Evolutionary conservation across 2,888 invertebrate species (phyloP), one percentile per base, ranked within the genome.

Genomic region (Caenorhabditis sinica): DNA sequence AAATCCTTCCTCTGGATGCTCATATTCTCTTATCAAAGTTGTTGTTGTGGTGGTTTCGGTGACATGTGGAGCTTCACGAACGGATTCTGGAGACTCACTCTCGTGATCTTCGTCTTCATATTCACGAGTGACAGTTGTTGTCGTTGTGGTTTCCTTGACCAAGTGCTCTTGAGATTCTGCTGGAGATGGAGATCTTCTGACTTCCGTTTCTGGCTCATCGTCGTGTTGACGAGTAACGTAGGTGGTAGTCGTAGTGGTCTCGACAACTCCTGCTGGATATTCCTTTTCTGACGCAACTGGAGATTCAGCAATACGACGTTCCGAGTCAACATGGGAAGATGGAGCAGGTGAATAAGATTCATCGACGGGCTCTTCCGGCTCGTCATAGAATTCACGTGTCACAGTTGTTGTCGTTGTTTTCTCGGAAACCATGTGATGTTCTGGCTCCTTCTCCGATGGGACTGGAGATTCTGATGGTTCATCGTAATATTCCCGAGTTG

Each of bases 21-120:
- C 66, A 13, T 68, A 68, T 28, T 61, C 76, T 11, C 30, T 36
- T 8, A 53, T 71, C 36, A 71, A 53, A 63, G 77, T 69, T 28
- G 69, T 77, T 13, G 77, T 69, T 15, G 77, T 69, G 13, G 51
- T 69, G 4, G 69, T 73, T 33, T 79, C 79, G 15, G 33, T 65
- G 33, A 68, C 36, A 73, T 28, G 33, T 25, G 61, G 30, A 51
- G 13, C 51, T 20, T 20, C 51, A n/a, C 40, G 43, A 36, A 60
- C 9, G n/a, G 60, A 36, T n/a, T 63, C 63, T 43, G 23, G 23
- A 6, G 40, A 43, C 15, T 25, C 63, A 13, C 30, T 33, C 23
- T 51, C 56, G 9, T 65, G 75, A 25, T 73, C 51, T 43, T 13
- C 40, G n/a, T 66, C 51, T 28, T 74, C 73, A 33, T 63, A 74